Evolutionary conservation across 2,113 vertebrate genomes (phyloP).

Genomic region (Ailurus styani): DNA sequence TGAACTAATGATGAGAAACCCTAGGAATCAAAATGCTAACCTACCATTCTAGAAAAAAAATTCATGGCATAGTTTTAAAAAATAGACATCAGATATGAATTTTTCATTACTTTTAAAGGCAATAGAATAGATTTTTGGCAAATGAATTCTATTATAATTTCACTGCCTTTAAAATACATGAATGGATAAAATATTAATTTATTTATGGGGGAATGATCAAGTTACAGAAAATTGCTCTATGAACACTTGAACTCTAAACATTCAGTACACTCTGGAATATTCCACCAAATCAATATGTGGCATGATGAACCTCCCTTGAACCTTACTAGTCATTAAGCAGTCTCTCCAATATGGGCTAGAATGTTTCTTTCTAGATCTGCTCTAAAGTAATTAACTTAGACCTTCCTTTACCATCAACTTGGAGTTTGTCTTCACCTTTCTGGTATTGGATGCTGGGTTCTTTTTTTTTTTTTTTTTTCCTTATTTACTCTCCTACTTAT

Average conservation of each 20-base stretch:
- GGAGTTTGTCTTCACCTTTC: not conserved
- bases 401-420: not conserved
- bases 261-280: not conserved
- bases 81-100: not conserved
- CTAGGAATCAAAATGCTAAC: not conserved
- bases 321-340: not conserved
- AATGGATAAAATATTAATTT: not conserved
- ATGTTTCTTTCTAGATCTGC: not conserved
- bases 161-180: not conserved
- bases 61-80: not conserved
- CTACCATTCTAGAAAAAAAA: not conserved
- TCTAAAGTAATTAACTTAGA: not conserved
- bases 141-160: not conserved
- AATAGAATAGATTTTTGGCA: not conserved
- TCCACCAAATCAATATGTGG: not conserved
- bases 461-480: not conserved
- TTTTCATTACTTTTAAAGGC: not conserved
- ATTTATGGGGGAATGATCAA: not conserved
- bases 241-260: not conserved
- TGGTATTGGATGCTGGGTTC: not conserved
- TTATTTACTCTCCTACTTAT: not conserved
- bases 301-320: not conserved
- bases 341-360: not conserved
- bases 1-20: not conserved
- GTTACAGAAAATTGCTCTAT: not conserved